These are phyloP conservation scores for Gulo gulo DNA, from an alignment of 2,113 vertebrate genomes.

Conservation along the genomic window DNA sequence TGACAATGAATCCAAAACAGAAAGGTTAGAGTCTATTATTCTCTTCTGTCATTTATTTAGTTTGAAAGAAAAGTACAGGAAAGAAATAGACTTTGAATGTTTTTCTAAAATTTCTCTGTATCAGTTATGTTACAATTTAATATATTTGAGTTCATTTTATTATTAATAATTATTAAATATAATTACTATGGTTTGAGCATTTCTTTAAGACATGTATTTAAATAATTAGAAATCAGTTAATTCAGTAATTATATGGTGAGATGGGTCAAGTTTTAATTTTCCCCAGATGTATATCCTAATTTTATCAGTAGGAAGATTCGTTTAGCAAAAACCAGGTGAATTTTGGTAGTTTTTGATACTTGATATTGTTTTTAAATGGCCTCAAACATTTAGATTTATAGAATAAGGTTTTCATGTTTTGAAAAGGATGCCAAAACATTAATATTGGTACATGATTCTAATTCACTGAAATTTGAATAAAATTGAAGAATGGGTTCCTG, in stretches of 20 bases:
- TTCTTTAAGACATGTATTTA: constrained; percentile 24
- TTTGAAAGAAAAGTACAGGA: constrained; percentile 53
- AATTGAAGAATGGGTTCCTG: neutral
- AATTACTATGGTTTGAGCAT: neutral
- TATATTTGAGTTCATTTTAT: constrained; percentile 32
- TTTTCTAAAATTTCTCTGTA: constrained; percentile 24
- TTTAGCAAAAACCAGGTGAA: neutral
- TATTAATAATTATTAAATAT: constrained; percentile 29
- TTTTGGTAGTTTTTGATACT: constrained; percentile 8
- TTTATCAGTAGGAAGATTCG: constrained; percentile 21
- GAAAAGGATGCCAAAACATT: neutral
- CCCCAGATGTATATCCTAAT: neutral
- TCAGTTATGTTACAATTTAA: neutral
- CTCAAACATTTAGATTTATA: neutral
- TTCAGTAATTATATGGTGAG: constrained; percentile 4
- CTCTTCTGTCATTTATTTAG: constrained; percentile 54
- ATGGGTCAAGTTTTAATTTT: neutral
- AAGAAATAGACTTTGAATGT: constrained; percentile 17
- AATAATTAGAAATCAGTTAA: neutral
- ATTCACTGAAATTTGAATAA: neutral
- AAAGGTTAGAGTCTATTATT: constrained; percentile 79
- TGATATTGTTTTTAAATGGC: constrained; percentile 14
- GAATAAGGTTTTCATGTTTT: neutral
- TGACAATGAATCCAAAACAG: constrained; percentile 80
- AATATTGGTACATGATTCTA: neutral